Conservation (phyloP, 2,113 vertebrate genomes). For the Bos taurus region ARS-UCD2.0 NC_037329.1:84693501-84694000, state of each 20-base stretch:
- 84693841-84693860: not conserved
- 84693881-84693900: not conserved
- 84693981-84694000: not conserved
- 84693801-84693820: not conserved
- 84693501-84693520: not conserved
- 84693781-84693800: not conserved
- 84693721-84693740: not conserved
- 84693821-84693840: slow-evolving; percentile 19
- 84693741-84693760: not conserved
- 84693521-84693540: not conserved
- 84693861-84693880: not conserved
- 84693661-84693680: not conserved
- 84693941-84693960: not conserved
- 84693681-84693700: not conserved
- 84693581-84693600: not conserved
- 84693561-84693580: slow-evolving; percentile 11
- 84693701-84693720: not conserved
- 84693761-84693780: not conserved
- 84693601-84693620: not conserved
- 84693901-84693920: not conserved
- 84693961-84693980: not conserved
- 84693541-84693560: not conserved
- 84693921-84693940: not conserved
- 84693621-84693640: not conserved
- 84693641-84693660: not conserved